phyloP scores from a whole-genome alignment of 2,888 invertebrate species.

The Boloria selene region DNA sequence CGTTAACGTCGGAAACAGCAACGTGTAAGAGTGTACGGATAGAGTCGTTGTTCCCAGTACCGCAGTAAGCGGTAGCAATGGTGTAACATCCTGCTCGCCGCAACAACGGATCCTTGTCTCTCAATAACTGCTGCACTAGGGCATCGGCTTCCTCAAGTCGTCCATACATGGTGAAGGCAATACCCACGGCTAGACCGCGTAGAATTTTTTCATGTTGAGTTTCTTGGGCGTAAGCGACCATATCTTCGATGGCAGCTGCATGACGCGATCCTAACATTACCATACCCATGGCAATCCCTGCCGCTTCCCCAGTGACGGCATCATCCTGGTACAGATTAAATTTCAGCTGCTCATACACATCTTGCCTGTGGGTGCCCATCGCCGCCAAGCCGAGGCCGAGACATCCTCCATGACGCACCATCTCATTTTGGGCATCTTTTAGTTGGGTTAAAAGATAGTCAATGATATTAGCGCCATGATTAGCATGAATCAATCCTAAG shows the following conservation, averaged over 20 bases:
- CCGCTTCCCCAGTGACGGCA: conserved; percentile 99
- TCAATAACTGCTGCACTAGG: conserved; percentile 92
- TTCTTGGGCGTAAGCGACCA: conserved; percentile 97
- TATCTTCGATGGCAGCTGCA: conserved; percentile 93
- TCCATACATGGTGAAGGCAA: conserved; percentile 98
- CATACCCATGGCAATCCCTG: conserved; percentile 99
- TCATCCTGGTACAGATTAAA: conserved; percentile 99
- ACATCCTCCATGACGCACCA: conserved; percentile 98
- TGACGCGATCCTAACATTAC: conserved; percentile 98
- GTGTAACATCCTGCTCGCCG: conserved; percentile 99
- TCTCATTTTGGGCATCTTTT: conserved; percentile 97
- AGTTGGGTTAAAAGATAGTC: conserved; percentile 97
- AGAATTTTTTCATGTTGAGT: conserved; percentile 99
- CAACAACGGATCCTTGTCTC: conserved; percentile 97
- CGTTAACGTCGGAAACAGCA: conserved; percentile 99
- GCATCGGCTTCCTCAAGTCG: conserved; percentile 98
- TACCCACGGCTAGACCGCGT: conserved; percentile 97
- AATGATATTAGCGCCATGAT: conserved; percentile 97
- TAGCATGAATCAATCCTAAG: conserved; percentile 98
- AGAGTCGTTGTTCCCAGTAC: conserved; percentile 98
- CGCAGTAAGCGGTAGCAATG: conserved; percentile 98
- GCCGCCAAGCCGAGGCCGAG: conserved; percentile 98
- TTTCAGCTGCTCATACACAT: conserved; percentile 98
- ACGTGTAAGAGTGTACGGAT: conserved; percentile 96
- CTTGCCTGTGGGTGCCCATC: conserved; percentile 97